Evolutionary conservation across 2,797 vertebrate genomes (phyloP), one percentile per base, ranked within the genome.

Genomic region (Steatocranus sp.): DNA sequence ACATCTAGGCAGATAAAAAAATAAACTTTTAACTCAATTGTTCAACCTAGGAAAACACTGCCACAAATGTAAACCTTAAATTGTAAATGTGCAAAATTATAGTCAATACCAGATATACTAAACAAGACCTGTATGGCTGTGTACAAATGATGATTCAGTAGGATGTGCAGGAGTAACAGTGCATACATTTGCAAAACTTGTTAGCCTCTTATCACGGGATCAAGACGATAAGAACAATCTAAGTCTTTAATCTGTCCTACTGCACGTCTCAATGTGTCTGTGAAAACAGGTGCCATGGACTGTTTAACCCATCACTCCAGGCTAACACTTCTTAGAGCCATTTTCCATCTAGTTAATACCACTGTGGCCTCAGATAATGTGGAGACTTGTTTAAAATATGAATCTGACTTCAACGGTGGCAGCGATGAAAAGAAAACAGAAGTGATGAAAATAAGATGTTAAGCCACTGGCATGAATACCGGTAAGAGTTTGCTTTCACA

Each of bases 121-220:
- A 34, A 48, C 23, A 10, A 66, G 38, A 43, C 32, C 25, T 70
- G 34, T 10, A 5, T 46, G 12, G 17, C 50, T 14, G 18, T 78
- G 51, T 50, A 83, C 49, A 36, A 5, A 48, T 11, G n/a, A 53
- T 12, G 34, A 80, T 36, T 75, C 36, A 38, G 76, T 20, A 11
- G 74, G 80, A 77, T 79, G 70, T 76, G 61, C 34, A 30, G 43
- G 4, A 74, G 41, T 23, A 81, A 75, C 51, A 80, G 34, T 91
- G 91, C 91, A 81, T 91, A 92, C 88, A 91, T 87, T 86, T 91
- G 91, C 91, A 90, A 78, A 92, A 92, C 23, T 0, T 34, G 43
- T 87, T 85, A 93, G 91, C 89, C 75, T 92, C 92, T 93, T 94
- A 92, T 87, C 51, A 48, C 11, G n/a, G 86, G 90, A 91, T 92